Percentiles rank a stretch among this genome's conserved stretches.
Conservation (phyloP, 2,113 vertebrate species). For the Alligator mississippiensis region DNA sequence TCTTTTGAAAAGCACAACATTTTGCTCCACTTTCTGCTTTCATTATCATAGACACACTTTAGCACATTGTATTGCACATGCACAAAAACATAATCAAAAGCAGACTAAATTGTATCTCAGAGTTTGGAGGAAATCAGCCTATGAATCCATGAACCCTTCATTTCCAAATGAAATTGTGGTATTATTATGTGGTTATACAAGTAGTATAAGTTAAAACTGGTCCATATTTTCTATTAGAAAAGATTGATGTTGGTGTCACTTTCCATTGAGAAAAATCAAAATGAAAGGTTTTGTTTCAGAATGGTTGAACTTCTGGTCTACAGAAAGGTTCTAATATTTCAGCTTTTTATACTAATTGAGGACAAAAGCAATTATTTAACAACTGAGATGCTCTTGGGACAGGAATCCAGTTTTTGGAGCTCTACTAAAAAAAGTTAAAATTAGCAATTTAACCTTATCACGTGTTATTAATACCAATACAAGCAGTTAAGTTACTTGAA, state of each 20-base stretch:
- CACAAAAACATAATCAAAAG: neutral
- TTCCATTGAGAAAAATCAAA: neutral
- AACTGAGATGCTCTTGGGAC: neutral
- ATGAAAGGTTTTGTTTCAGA: neutral
- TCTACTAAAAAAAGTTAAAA: neutral
- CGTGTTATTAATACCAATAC: neutral
- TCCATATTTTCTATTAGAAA: neutral
- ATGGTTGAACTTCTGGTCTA: neutral
- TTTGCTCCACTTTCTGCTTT: neutral
- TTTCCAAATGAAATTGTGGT: neutral
- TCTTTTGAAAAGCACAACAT: neutral
- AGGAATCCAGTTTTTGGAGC: neutral
- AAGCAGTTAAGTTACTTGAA: neutral
- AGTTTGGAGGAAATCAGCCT: neutral
- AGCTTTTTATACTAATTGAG: rapidly evolving
- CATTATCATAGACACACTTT: neutral
- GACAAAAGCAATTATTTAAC: neutral
- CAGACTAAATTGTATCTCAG: neutral
- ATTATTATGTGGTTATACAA: rapidly evolving
- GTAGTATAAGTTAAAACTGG: neutral
- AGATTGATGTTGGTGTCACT: neutral
- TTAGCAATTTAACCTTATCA: neutral
- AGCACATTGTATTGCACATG: neutral
- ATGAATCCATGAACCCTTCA: neutral
- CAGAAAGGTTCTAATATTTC: neutral